Evolutionary conservation across 2,888 invertebrate genomes (phyloP), one percentile per base, ranked within the genome.

Genomic region (Poecilus cupreus): DNA sequence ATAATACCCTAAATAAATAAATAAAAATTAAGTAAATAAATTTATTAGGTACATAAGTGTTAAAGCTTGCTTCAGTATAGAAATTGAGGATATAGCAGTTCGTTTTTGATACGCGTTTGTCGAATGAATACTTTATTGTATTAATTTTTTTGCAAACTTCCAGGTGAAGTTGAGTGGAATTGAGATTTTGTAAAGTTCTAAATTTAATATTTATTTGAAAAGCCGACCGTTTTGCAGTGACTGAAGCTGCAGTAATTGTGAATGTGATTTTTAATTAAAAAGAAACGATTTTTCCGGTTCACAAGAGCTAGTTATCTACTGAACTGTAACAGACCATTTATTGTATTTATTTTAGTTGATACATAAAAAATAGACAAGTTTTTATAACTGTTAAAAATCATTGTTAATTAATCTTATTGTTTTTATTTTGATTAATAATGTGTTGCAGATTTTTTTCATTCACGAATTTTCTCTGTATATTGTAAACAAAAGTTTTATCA

Each of bases 401-500:
- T 68, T 68, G 16, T 37, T 16, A 32, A 68, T 32, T 32, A 37
- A 16, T 68, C 18, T 68, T 68, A 3, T 16, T 6, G 16, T 51
- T 1, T 51, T 51, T 13, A 20, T 51, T 1, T 51, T 2, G 51
- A 51, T 51, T 13, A 51, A 51, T 13, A 18, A 20, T 18, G 13
- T 3, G 3, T 4, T 13, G 46, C n/a, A 46, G 4, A 32, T 46
- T 26, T 60, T 60, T 37, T 68, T 68, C 64, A 68, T 68, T 68
- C 37, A 68, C 16, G 37, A 37, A 32, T 10, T 49, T 13, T 49
- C 24, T 43, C 24, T 20, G n/a, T 6, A 18, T n/a, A 13, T 13
- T 10, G 51, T 51, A 74, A 74, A 74, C 51, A 74, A 49, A 49
- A 32, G n/a, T 72, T 51, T 74, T 74, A 74, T 74, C 74, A 13